These are phyloP conservation scores for Gnatocerus cornutus DNA, from an alignment of 2,888 invertebrate species.

Conservation along the genomic window DNA sequence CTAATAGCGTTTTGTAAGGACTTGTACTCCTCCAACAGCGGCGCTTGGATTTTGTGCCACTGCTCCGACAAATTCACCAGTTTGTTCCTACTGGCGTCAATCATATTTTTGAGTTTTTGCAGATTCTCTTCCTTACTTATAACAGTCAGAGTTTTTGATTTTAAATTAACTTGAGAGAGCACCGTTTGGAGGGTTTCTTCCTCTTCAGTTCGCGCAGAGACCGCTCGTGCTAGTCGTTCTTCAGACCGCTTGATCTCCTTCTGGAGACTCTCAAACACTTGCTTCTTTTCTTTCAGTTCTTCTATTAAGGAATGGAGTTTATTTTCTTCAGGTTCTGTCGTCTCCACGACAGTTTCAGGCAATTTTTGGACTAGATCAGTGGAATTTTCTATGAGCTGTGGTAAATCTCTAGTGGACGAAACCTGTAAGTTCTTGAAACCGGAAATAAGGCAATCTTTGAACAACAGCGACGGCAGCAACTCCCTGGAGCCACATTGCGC, in stretches of 20 bases:
- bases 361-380: slow-evolving; percentile 20
- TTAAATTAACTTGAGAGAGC: slow-evolving; percentile 72
- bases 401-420: slow-evolving; percentile 2
- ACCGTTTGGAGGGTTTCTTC: slow-evolving; percentile 70
- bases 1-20: slow-evolving; percentile 56
- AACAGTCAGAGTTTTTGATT: slow-evolving; percentile 77
- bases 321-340: slow-evolving; percentile 43
- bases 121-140: slow-evolving; percentile 78
- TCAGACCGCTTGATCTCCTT: slow-evolving; percentile 53
- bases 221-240: slow-evolving; percentile 53
- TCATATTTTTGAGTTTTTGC: slow-evolving; percentile 74
- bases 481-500: slow-evolving; percentile 64
- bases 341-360: slow-evolving; percentile 9
- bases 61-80: slow-evolving; percentile 78
- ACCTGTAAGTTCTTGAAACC: slow-evolving; percentile 23
- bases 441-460: slow-evolving; percentile 58
- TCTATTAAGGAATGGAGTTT: slow-evolving; percentile 66
- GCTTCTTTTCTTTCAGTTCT: slow-evolving; percentile 66
- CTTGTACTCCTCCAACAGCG: slow-evolving; percentile 77
- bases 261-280: slow-evolving; percentile 59
- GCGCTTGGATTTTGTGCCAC: slow-evolving; percentile 83
- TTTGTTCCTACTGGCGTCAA: slow-evolving; percentile 78
- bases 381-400: slow-evolving; percentile 2
- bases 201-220: slow-evolving; percentile 55
- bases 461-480: slow-evolving; percentile 67